Evolutionary conservation across 92 coral and sea anemone species (phyloP).

Genomic region (Diadumene lineata): DNA sequence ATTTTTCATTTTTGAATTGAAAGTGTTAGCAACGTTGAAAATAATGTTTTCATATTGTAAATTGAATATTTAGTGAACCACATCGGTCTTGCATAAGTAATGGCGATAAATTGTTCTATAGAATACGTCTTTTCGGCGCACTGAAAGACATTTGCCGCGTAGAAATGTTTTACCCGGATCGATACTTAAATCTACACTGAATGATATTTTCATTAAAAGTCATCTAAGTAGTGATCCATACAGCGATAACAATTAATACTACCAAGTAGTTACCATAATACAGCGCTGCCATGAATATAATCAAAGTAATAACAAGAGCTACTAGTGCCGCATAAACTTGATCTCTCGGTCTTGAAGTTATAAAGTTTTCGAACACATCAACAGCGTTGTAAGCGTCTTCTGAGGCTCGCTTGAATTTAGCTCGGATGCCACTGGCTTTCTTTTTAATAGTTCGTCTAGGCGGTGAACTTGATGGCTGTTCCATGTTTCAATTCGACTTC

Average conservation of each 20-base stretch:
- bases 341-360: conserved; percentile 65
- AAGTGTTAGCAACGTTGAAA: background rate
- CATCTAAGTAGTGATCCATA: conserved; percentile 75
- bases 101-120: background rate
- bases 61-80: background rate
- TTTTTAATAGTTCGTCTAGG: conserved; percentile 19
- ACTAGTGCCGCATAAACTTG: conserved; percentile 65
- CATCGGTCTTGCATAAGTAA: background rate
- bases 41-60: background rate
- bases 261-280: conserved; percentile 87
- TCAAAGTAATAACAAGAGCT: conserved; percentile 74
- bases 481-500: background rate
- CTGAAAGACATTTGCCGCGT: too few species aligned
- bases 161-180: too few species aligned
- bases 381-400: conserved; percentile 73
- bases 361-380: conserved; percentile 83
- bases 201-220: too few species aligned
- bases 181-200: too few species aligned
- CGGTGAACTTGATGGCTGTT: conserved; percentile 2
- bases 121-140: background rate
- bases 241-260: conserved; percentile 81
- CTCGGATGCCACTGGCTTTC: conserved; percentile 8
- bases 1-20: too few species aligned
- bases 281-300: conserved; percentile 72
- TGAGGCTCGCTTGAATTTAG: conserved; percentile 36